Conservation (phyloP, 2,797 vertebrate genomes). For the Poeciliopsis turneri region DNA sequence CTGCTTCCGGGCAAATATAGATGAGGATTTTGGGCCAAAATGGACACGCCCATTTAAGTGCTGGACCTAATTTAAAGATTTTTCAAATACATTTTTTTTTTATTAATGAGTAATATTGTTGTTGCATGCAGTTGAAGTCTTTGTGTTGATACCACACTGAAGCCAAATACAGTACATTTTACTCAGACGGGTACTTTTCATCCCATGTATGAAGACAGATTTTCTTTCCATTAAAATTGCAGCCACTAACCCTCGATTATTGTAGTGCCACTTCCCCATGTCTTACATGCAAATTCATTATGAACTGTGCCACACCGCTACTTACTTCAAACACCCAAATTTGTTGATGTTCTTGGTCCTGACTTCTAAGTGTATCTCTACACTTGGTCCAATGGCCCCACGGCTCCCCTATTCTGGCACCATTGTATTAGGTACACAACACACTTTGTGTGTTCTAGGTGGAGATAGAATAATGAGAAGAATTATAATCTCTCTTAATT, state of each 20-base stretch:
- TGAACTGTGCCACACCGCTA: conserved; percentile 46
- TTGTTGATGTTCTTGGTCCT: conserved; percentile 49
- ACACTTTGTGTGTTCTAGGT: background rate
- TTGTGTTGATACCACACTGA: conserved; percentile 58
- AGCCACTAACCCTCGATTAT: conserved; percentile 39
- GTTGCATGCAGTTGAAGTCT: conserved; percentile 72
- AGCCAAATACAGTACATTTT: conserved; percentile 22
- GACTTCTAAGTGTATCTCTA: conserved; percentile 54
- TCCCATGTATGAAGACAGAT: conserved; percentile 37
- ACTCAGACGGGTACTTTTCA: conserved; percentile 40
- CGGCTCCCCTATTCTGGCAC: no score
- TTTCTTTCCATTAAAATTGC: background rate
- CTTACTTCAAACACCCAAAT: conserved; percentile 61
- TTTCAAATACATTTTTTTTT: conserved; percentile 24
- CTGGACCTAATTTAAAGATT: conserved; percentile 14
- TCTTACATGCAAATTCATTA: conserved; percentile 50
- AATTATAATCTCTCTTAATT: background rate
- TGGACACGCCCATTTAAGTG: no score
- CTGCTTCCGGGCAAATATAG: no score
- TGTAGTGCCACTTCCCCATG: conserved; percentile 42
- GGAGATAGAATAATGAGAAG: background rate
- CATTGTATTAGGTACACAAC: background rate
- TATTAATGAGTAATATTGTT: conserved; percentile 38
- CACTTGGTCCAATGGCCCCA: no score
- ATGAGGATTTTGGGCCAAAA: no score